Conservation (phyloP, 1,140 invertebrate species). For the Lethrus apterus region DNA sequence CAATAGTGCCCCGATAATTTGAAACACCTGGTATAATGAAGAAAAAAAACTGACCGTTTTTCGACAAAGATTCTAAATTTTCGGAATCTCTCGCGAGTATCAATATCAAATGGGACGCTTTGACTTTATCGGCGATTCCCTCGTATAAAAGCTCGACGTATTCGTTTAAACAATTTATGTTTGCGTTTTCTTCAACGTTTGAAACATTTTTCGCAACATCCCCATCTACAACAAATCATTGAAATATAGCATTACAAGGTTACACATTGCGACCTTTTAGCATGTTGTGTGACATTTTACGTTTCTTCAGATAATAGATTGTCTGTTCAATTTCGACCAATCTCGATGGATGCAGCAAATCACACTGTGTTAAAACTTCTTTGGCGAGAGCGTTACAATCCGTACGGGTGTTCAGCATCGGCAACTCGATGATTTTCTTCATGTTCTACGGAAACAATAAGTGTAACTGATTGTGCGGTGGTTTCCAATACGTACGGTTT, state of each 20-base stretch:
- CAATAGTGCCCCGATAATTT: too few species aligned
- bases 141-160: slow-evolving; percentile 97
- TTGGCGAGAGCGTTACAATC: slow-evolving; percentile 73
- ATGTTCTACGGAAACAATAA: slow-evolving; percentile 49
- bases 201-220: neutral
- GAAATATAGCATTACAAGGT: neutral
- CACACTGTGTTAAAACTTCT: slow-evolving; percentile 84
- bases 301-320: slow-evolving; percentile 85
- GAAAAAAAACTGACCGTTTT: slow-evolving; percentile 64
- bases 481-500: slow-evolving; percentile 52
- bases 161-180: slow-evolving; percentile 78
- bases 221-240: neutral
- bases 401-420: slow-evolving; percentile 72
- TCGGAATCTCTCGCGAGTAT: slow-evolving; percentile 87
- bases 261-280: slow-evolving; percentile 29
- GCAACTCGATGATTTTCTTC: slow-evolving; percentile 78
- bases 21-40: too few species aligned
- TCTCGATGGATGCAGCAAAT: slow-evolving; percentile 79
- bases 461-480: slow-evolving; percentile 12
- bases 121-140: slow-evolving; percentile 86
- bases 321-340: slow-evolving; percentile 82
- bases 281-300: slow-evolving; percentile 46
- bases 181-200: slow-evolving; percentile 40
- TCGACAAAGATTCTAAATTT: slow-evolving; percentile 86
- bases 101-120: slow-evolving; percentile 84